phyloP scores from a whole-genome alignment of 2,888 invertebrate genomes.

The Clunio marinus region DNA sequence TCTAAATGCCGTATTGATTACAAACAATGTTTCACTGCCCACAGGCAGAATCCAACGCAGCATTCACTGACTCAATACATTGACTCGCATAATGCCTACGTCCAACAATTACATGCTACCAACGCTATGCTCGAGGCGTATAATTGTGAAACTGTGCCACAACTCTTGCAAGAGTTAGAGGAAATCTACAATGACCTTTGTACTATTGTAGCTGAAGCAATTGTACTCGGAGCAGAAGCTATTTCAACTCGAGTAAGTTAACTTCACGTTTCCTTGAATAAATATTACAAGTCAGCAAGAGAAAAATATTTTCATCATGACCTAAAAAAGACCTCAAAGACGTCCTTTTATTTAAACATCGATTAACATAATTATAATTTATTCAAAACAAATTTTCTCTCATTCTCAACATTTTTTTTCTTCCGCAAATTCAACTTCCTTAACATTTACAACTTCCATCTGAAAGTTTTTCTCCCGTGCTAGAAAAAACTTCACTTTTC shows the following conservation, averaged over 20 bases:
- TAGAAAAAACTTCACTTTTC: too few relatives aligned
- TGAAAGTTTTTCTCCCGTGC: too few relatives aligned
- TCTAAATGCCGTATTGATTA: slow-evolving; percentile 83
- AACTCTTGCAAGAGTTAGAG: slow-evolving; percentile 84
- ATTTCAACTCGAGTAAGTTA: slow-evolving; percentile 76
- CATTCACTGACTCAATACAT: slow-evolving; percentile 72
- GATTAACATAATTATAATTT: too few relatives aligned
- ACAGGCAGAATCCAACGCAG: slow-evolving; percentile 69
- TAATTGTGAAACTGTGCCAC: slow-evolving; percentile 78
- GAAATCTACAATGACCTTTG: slow-evolving; percentile 89
- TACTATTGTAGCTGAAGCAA: slow-evolving; percentile 79
- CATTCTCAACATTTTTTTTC: too few relatives aligned
- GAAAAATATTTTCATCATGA: too few relatives aligned
- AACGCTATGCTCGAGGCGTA: slow-evolving; percentile 91
- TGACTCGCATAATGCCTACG: slow-evolving; percentile 89
- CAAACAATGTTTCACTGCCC: slow-evolving; percentile 74
- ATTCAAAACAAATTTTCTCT: too few relatives aligned
- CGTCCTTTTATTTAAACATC: too few relatives aligned
- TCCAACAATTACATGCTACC: slow-evolving; percentile 86
- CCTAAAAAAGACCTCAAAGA: too few relatives aligned
- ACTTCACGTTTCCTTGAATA: too few relatives aligned
- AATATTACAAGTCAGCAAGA: too few relatives aligned
- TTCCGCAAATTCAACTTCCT: too few relatives aligned
- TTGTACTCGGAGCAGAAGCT: slow-evolving; percentile 81
- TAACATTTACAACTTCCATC: too few relatives aligned